These are phyloP conservation scores for Alouatta palliata DNA, from an alignment of 2,113 vertebrate genomes.

Conservation along the genomic window DNA sequence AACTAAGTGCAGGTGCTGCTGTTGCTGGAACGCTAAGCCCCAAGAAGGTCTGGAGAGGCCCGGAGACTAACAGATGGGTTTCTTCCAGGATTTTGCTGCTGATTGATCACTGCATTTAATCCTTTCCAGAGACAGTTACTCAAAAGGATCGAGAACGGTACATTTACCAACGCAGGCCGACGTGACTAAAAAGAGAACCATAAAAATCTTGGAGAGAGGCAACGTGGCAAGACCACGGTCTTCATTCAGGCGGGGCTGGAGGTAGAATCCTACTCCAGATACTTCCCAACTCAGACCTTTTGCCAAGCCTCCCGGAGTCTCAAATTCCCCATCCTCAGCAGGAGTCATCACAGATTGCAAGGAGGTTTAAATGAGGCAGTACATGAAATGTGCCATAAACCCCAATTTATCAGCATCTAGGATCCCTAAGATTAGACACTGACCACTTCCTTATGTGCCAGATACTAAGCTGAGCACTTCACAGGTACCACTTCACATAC, in stretches of 20 bases:
- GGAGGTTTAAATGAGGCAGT: not conserved
- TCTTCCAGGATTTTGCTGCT: not conserved
- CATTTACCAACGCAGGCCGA: not conserved
- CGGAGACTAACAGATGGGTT: rapidly evolving
- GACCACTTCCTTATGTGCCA: not conserved
- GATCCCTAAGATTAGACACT: not conserved
- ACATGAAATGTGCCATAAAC: not conserved
- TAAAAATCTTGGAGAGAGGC: rapidly evolving
- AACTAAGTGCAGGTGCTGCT: not conserved
- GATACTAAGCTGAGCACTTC: not conserved
- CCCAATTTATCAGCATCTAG: not conserved
- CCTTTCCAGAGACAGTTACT: not conserved
- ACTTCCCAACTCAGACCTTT: rapidly evolving
- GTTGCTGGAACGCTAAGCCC: not conserved
- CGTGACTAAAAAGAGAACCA: not conserved
- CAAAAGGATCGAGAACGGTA: not conserved
- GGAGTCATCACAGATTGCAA: not conserved
- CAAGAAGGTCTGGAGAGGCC: rapidly evolving
- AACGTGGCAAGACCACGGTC: not conserved
- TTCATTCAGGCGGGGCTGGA: not conserved
- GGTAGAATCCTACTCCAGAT: not conserved
- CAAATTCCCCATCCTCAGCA: not conserved
- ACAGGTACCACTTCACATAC: rapidly evolving
- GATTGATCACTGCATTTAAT: not conserved
- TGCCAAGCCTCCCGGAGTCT: not conserved